These are phyloP conservation scores for Artibeus jamaicensis DNA, from an alignment of 2,797 vertebrate species.

Conservation along the genomic window DNA sequence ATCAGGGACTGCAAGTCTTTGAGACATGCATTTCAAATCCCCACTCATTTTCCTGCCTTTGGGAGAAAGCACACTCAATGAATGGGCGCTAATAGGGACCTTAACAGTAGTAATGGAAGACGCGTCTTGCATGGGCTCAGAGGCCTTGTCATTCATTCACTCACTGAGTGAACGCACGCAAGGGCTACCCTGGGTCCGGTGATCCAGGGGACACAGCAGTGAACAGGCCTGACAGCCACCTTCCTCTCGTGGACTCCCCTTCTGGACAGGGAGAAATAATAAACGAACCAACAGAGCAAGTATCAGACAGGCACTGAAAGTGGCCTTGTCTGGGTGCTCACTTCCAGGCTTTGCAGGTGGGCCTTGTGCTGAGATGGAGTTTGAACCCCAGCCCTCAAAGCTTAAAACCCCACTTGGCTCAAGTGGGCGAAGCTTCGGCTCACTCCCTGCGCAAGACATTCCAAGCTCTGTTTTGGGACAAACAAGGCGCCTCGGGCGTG, in stretches of 20 bases:
- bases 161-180: background rate
- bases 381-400: background rate
- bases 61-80: background rate
- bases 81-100: background rate
- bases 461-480: background rate
- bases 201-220: background rate
- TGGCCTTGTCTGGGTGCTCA: background rate
- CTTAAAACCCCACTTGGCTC: background rate
- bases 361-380: background rate
- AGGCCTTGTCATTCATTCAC: background rate
- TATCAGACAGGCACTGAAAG: no score
- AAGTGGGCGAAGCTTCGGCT: background rate
- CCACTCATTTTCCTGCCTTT: background rate
- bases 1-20: conserved; percentile 9
- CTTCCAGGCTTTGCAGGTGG: background rate
- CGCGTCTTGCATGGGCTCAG: background rate
- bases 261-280: background rate
- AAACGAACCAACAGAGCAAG: background rate
- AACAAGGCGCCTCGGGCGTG: accelerated
- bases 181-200: background rate
- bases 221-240: background rate
- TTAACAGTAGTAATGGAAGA: background rate
- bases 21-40: background rate
- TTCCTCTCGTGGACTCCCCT: background rate
- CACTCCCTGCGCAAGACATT: background rate